Conservation (phyloP, 2,797 vertebrate species). For the Micromesistius poutassou region DNA sequence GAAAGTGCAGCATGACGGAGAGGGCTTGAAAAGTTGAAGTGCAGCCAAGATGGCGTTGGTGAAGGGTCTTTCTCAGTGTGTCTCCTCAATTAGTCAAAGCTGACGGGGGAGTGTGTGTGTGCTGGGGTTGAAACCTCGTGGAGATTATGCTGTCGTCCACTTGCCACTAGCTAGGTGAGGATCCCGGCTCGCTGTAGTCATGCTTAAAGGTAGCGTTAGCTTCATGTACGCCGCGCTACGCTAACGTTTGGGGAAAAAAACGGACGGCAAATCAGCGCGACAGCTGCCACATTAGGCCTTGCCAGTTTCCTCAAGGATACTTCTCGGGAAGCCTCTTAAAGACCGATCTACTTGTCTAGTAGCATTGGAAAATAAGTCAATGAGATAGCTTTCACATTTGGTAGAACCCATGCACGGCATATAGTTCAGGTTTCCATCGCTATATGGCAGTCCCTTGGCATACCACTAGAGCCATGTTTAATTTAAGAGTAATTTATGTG, state of each 20-base stretch:
- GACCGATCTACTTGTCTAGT: slow-evolving; percentile 34
- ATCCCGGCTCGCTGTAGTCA: slow-evolving; percentile 66
- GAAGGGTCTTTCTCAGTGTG: slow-evolving; percentile 74
- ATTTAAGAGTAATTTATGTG: background rate
- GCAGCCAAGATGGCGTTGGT: slow-evolving; percentile 58
- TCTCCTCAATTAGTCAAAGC: slow-evolving; percentile 81
- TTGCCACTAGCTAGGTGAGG: slow-evolving; percentile 70
- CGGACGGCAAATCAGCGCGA: slow-evolving; percentile 48
- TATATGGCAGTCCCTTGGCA: background rate
- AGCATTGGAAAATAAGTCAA: slow-evolving; percentile 38
- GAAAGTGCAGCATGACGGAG: slow-evolving; percentile 51
- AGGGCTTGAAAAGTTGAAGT: slow-evolving; percentile 68
- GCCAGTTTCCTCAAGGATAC: slow-evolving; percentile 67
- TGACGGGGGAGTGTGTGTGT: slow-evolving; percentile 50
- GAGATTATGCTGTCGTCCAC: slow-evolving; percentile 78
- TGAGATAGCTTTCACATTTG: slow-evolving; percentile 17
- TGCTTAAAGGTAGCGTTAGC: slow-evolving; percentile 69
- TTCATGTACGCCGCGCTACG: slow-evolving; percentile 53
- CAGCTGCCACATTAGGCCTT: slow-evolving; percentile 72
- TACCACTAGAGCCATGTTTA: background rate
- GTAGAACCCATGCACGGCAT: slow-evolving; percentile 15
- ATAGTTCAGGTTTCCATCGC: slow-evolving; percentile 6
- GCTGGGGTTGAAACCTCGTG: slow-evolving; percentile 54
- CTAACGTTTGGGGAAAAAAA: slow-evolving; percentile 2
- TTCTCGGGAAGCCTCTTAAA: slow-evolving; percentile 55